Conservation (phyloP, 2,797 vertebrate genomes). For the Mormyrus hasselquistii region DNA sequence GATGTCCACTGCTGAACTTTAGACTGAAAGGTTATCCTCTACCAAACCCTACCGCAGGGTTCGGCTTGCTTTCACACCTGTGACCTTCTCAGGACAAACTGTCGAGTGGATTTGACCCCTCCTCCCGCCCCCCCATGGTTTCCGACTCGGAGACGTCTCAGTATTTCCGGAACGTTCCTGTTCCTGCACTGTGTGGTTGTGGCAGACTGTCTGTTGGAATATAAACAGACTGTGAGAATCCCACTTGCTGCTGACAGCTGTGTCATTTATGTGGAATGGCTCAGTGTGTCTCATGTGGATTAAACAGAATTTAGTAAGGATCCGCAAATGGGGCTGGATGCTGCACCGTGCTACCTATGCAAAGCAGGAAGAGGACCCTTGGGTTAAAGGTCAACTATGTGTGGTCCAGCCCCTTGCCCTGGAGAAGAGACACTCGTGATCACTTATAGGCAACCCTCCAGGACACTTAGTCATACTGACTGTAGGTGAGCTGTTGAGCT, state of each 20-base stretch:
- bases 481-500: slow-evolving; percentile 34
- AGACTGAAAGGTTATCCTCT: neutral
- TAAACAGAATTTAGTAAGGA: neutral
- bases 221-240: neutral
- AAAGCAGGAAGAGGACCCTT: neutral
- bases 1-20: neutral
- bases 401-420: slow-evolving; percentile 1
- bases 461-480: slow-evolving; percentile 34
- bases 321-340: neutral
- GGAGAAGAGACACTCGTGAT: slow-evolving; percentile 15
- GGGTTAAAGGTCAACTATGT: neutral
- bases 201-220: neutral
- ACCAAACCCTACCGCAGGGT: neutral
- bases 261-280: neutral
- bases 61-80: neutral
- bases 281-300: neutral
- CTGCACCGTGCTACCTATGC: neutral
- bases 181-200: neutral
- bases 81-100: slow-evolving; percentile 7
- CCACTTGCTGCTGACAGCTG: neutral
- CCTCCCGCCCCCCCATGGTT: neutral
- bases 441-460: neutral
- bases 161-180: neutral
- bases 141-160: neutral
- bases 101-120: neutral